These are phyloP conservation scores for Anguilla megastoma DNA, from an alignment of 2,797 vertebrate genomes.

Conservation along the genomic window DNA sequence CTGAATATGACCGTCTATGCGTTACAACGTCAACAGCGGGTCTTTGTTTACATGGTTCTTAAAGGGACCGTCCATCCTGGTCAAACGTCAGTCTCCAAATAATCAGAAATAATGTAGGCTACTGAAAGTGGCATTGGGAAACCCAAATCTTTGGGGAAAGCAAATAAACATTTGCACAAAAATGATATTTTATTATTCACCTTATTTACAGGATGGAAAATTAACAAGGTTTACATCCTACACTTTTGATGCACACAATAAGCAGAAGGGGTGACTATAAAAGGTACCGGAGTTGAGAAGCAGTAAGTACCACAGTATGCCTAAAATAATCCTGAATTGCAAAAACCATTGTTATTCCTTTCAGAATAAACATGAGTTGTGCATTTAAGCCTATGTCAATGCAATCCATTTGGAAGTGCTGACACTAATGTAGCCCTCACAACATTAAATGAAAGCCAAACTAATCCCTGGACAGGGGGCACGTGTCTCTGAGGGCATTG, in stretches of 20 bases:
- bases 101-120: neutral
- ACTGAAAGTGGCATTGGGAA: neutral
- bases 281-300: neutral
- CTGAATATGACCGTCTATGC: constrained; percentile 55
- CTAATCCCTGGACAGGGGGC: constrained; percentile 29
- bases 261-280: neutral
- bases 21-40: constrained; percentile 19
- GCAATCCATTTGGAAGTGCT: constrained; percentile 21
- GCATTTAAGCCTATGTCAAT: constrained; percentile 18
- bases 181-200: neutral
- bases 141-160: neutral
- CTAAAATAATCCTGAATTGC: constrained; percentile 17
- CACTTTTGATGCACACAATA: neutral
- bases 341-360: constrained; percentile 16
- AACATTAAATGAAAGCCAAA: constrained; percentile 11
- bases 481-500: constrained; percentile 10
- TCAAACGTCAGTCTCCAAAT: constrained; percentile 20
- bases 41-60: constrained; percentile 40
- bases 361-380: constrained; percentile 6
- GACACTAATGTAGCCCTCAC: neutral
- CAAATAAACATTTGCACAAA: neutral
- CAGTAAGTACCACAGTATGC: neutral
- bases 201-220: neutral
- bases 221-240: neutral
- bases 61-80: constrained; percentile 24